Base-by-base conservation (phyloP, 2,113 vertebrate genomes). In the Ceratotherium simum region DNA sequence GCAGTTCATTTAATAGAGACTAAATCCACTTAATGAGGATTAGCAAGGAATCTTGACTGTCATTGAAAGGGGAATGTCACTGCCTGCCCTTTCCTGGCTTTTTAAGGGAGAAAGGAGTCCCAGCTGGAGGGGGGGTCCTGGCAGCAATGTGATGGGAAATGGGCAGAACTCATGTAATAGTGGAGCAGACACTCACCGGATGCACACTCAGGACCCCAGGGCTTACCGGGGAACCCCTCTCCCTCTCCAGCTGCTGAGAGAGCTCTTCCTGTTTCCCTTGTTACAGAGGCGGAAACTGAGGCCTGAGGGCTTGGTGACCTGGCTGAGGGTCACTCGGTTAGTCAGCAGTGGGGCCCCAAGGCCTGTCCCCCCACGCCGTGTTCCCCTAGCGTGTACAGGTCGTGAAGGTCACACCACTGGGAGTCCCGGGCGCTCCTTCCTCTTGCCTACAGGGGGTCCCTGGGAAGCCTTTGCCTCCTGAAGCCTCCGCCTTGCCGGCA, bases 21-120 rank as follows among this genome's bases (percentile, higher is more conserved):
- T 36, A 13, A 83, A 20, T 54, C 33, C 42, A 18, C n/a, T 2
- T 42, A 58, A 31, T 16, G 72, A 70, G 42, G 29, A 9, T 33
- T 3, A 6, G 29, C 25, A 21, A 25, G 51, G n/a, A 21, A 5
- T 20, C 5, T 27, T 1, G 1, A 21, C 67, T n/a, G 20, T 11
- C 29, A 8, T 23, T 25, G 0, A 0, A 3, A 18, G 8, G 58
- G 60, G 18, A 25, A 16, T 25, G 1, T 2, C 3, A 3, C 0
- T 20, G 8, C 17, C 58, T 46, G 16, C 14, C 17, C 17, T 46
- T 42, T 36, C 33, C 85, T 60, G 2, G 82, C 13, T 65, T 21
- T 33, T 39, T 12, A 81, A 46, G 29, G 42, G 54, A 9, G 27
- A 54, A 29, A 58, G 16, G 20, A 6, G 21, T 21, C 0, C 1